Conservation (phyloP, 2,113 vertebrate species). For the Anas platyrhynchos region DNA sequence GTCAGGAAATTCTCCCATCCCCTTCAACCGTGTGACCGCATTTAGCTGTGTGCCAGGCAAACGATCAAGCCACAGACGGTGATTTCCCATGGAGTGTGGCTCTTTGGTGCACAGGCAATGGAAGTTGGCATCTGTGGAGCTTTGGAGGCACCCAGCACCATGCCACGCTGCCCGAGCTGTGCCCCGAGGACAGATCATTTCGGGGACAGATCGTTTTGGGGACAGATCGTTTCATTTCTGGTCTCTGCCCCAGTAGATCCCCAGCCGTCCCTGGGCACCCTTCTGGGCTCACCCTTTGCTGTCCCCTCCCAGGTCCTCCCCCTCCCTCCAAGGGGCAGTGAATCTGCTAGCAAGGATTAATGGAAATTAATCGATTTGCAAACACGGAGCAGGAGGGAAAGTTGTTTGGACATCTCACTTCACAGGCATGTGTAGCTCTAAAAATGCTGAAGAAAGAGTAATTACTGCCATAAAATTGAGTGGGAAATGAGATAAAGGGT, state of each 20-base stretch:
- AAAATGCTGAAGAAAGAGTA: background rate
- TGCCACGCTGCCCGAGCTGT: too few species aligned
- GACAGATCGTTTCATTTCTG: background rate
- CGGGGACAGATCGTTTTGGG: too few species aligned
- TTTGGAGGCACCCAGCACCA: too few species aligned
- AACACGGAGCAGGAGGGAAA: background rate
- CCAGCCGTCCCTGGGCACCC: accelerated
- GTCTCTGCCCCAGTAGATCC: background rate
- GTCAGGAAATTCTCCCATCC: background rate
- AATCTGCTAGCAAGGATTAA: background rate
- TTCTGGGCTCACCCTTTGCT: background rate
- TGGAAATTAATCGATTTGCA: background rate
- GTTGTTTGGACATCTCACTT: background rate
- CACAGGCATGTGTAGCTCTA: background rate
- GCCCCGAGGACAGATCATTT: too few species aligned
- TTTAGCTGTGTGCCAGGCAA: background rate
- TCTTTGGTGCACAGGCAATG: background rate
- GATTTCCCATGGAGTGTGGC: background rate
- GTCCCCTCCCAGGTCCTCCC: background rate
- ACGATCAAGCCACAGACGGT: background rate
- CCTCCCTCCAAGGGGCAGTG: background rate
- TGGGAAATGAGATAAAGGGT: conserved; percentile 13
- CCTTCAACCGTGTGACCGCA: background rate
- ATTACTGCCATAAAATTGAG: conserved; percentile 3
- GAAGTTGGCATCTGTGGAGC: background rate